Percentiles rank a stretch among this genome's conserved stretches.
Conservation (phyloP, 1,140 invertebrate genomes). For the Nomia melanderi region DNA sequence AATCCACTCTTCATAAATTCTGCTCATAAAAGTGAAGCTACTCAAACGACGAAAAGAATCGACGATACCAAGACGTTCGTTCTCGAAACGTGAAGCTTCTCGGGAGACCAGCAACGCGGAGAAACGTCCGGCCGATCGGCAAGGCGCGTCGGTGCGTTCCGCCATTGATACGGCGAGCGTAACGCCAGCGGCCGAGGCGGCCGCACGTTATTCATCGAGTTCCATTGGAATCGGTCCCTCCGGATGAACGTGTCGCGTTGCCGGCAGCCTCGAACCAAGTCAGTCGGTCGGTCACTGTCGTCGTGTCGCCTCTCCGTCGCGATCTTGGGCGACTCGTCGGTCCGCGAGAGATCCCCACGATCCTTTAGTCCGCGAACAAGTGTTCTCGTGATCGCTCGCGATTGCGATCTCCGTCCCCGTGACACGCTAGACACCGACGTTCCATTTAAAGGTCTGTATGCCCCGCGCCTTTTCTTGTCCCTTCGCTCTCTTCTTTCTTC, state of each 20-base stretch:
- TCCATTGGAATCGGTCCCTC: conserved; percentile 8
- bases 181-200: not conserved
- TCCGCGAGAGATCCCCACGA: conserved; percentile 10
- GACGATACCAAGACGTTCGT: no score
- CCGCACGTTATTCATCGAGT: conserved; percentile 11
- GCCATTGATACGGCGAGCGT: not conserved
- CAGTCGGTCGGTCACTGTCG: conserved; percentile 44
- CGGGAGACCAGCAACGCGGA: no score
- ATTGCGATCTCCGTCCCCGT: conserved; percentile 3
- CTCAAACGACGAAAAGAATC: no score
- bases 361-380: conserved; percentile 48
- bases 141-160: no score
- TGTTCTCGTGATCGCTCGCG: conserved; percentile 31
- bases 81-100: no score
- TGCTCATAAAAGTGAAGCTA: no score
- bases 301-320: conserved; percentile 30
- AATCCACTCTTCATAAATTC: no score
- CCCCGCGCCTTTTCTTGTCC: no score
- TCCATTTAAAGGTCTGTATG: conserved; percentile 23
- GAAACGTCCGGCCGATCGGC: no score
- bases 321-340: conserved; percentile 12
- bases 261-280: conserved; percentile 14
- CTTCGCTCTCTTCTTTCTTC: not conserved
- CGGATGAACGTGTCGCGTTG: conserved; percentile 11
- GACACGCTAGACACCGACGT: not conserved